phyloP scores from a whole-genome alignment of 2,888 invertebrate species.

The Dasypogon diadema region DNA sequence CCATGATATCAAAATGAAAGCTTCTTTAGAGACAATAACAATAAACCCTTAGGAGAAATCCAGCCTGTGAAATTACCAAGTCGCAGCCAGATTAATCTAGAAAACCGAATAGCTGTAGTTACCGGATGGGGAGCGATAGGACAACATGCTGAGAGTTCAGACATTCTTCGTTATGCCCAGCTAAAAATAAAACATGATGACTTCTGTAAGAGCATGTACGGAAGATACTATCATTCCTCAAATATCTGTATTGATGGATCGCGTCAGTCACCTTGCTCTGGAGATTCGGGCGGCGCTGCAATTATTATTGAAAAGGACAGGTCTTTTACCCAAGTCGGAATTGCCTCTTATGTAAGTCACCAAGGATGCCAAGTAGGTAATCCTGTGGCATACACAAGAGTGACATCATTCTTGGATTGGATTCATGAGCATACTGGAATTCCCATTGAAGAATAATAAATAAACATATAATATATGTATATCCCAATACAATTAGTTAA shows the following conservation, averaged over 20 bases:
- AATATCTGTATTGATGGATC: slow-evolving; percentile 46
- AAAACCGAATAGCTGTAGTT: not conserved
- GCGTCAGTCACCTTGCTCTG: slow-evolving; percentile 42
- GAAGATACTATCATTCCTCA: not conserved
- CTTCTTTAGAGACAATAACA: too few relatives aligned
- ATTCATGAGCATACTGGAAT: slow-evolving; percentile 47
- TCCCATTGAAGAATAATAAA: slow-evolving; percentile 1
- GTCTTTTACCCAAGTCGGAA: slow-evolving; percentile 22
- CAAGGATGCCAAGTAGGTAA: slow-evolving; percentile 46
- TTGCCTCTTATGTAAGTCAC: slow-evolving; percentile 33
- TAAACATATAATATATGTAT: too few relatives aligned
- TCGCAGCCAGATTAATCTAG: not conserved
- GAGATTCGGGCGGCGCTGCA: slow-evolving; percentile 52
- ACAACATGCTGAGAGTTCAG: not conserved
- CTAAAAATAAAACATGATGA: not conserved
- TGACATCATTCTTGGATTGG: slow-evolving; percentile 50
- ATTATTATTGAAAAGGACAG: slow-evolving; percentile 10
- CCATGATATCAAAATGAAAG: too few relatives aligned
- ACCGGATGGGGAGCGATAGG: slow-evolving; percentile 31
- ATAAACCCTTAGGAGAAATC: slow-evolving; percentile 6
- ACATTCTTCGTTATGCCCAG: not conserved
- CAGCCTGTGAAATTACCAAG: slow-evolving; percentile 16
- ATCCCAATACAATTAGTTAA: too few relatives aligned
- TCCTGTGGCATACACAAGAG: slow-evolving; percentile 48
- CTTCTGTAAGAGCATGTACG: not conserved